Percentiles rank a stretch among this genome's conserved stretches.
These are phyloP conservation scores for Manis crassicaudata DNA, from an alignment of 2,797 vertebrate species.

Conservation along the genomic window DNA sequence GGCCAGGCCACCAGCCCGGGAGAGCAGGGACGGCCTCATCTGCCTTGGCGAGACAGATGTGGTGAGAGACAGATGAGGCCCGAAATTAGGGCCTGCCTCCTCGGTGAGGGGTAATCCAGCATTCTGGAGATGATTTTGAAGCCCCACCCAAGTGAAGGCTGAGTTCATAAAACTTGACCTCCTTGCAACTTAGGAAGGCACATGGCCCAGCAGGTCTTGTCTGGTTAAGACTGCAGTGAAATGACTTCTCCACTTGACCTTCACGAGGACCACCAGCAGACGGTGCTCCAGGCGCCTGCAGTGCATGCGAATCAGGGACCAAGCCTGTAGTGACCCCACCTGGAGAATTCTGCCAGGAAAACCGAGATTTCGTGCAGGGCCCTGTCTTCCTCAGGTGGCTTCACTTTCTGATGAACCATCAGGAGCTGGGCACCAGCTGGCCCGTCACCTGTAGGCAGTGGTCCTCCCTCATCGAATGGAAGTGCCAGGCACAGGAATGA, in stretches of 20 bases:
- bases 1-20: too few species aligned
- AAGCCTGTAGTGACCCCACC: background rate
- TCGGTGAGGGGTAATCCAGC: background rate
- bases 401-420: background rate
- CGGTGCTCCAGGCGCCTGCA: background rate
- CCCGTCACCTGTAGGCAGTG: background rate
- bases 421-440: background rate
- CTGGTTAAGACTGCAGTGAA: background rate
- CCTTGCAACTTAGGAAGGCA: background rate
- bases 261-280: background rate
- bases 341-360: background rate
- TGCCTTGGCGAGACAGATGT: background rate
- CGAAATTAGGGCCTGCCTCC: background rate
- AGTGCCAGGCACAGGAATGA: background rate
- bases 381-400: background rate
- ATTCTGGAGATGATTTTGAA: too few species aligned
- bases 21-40: too few species aligned
- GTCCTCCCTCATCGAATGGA: too few species aligned
- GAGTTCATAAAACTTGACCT: background rate
- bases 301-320: background rate
- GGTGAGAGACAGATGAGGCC: background rate
- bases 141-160: background rate
- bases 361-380: background rate
- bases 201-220: background rate
- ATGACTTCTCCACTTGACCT: background rate